Conservation (phyloP, 2,888 invertebrate species). For the Apeira syringaria region DNA sequence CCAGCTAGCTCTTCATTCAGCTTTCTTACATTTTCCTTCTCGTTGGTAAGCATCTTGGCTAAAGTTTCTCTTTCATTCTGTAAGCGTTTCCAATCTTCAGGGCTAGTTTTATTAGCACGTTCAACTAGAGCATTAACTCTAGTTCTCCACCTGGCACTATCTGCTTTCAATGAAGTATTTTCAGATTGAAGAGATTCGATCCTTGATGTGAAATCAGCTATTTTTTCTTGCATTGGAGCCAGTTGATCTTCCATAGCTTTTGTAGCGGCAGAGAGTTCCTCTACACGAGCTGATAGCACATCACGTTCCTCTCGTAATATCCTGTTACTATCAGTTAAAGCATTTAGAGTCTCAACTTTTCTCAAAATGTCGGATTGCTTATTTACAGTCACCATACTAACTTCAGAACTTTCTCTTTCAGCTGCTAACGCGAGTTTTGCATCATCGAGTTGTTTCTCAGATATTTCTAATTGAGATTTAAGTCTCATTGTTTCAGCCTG, state of each 20-base stretch:
- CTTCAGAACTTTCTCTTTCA: constrained; percentile 90
- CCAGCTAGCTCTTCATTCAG: constrained; percentile 86
- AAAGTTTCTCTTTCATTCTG: constrained; percentile 92
- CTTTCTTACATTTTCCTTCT: constrained; percentile 88
- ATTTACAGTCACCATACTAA: constrained; percentile 89
- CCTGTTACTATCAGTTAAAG: constrained; percentile 96
- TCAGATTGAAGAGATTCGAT: constrained; percentile 89
- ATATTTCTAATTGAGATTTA: constrained; percentile 88
- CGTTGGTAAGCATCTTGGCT: constrained; percentile 89
- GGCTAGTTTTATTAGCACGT: constrained; percentile 94
- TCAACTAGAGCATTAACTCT: constrained; percentile 94
- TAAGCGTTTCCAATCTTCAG: constrained; percentile 95
- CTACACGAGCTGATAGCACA: constrained; percentile 84
- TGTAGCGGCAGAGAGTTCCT: constrained; percentile 86
- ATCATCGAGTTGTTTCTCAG: constrained; percentile 90
- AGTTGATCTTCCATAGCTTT: constrained; percentile 87
- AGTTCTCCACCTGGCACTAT: constrained; percentile 93
- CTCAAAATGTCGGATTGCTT: constrained; percentile 94
- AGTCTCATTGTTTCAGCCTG: constrained; percentile 92
- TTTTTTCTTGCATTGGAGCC: constrained; percentile 90
- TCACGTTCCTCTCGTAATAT: constrained; percentile 94
- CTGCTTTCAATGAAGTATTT: constrained; percentile 90
- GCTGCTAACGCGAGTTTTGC: constrained; percentile 85
- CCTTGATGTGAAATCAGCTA: constrained; percentile 87
- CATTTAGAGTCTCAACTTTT: constrained; percentile 95